Evolutionary conservation across 1,140 invertebrate genomes (phyloP), one percentile per base, ranked within the genome.

Genomic region (Drosophila varians): DNA sequence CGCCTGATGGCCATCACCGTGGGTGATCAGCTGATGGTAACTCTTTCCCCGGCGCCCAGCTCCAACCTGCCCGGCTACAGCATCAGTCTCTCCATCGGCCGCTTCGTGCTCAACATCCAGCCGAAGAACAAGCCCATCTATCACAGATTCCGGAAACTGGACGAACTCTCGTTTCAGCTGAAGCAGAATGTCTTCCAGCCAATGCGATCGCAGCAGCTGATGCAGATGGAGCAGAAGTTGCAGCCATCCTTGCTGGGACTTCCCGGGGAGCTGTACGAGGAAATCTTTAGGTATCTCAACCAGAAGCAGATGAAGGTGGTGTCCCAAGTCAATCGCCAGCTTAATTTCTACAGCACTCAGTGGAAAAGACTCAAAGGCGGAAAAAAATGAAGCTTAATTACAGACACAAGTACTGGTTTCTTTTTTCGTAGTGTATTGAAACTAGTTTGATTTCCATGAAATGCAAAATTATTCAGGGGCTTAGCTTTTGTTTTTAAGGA

Each of bases 111-210:
- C 7, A 83, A 62, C 11, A 40, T 78, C 2, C 65, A 80, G 38
- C 7, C 73, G 2, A 68, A 79, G 5, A 47, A 46, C 3, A 71
- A 70, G 51, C 68, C 77, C 7, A 8, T 89, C 5, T 69, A 69
- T 3, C 31, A 70, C 9, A 75, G 89, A 2, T 89, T 90, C 16
- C 61, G 74, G 0, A 79, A 89, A 19, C 52, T 90, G 23, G 65
- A 89, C 14, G 82, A 90, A 16, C 47, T 90, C 0, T 55, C 70
- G 2, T 42, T 62, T 2, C 46, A 71, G 34, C 28, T 90, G 26
- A 83, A 83, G 11, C 61, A 90, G 34, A 43, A 89, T 21, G 9
- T 90, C n/a, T 90, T 90, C 36, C 68, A 89, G 4, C 89, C 80
- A 0, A 72, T 90, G 73, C 71, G 89, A 3, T 40, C 66, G 0